Evolutionary conservation across 2,797 vertebrate genomes (phyloP).

Genomic region (Falco rusticolus): DNA sequence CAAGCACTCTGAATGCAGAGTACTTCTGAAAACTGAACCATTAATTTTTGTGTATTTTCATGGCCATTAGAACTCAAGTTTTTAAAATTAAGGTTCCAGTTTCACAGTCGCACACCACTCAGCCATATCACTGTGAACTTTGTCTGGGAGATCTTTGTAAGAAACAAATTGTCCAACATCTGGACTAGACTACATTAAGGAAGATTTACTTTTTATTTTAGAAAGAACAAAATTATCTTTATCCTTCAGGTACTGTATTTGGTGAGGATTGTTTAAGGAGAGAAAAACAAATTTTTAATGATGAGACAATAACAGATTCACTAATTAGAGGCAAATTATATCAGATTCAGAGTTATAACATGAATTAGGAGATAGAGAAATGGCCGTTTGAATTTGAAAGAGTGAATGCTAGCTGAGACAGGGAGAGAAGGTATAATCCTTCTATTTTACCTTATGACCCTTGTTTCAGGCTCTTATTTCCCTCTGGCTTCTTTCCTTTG

Average conservation of each 20-base stretch:
- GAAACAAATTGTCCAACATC: neutral
- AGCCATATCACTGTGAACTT: neutral
- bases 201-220: neutral
- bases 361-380: neutral
- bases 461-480: neutral
- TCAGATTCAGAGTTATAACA: neutral
- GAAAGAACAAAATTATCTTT: neutral
- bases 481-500: neutral
- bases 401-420: neutral
- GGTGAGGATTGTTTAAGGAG: neutral
- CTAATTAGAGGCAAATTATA: neutral
- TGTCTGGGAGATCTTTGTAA: neutral
- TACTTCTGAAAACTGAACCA: neutral
- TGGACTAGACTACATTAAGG: neutral
- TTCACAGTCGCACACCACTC: neutral
- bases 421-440: neutral
- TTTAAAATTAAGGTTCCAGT: neutral
- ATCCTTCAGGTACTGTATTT: neutral
- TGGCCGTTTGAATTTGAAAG: neutral
- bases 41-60: neutral
- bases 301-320: neutral
- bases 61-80: neutral
- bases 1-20: neutral
- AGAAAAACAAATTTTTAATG: neutral
- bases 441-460: neutral